These are phyloP conservation scores for Aurelia sp. DNA, from an alignment of 30 jellyfish, hydroid and myxozoan genomes.

Conservation along the genomic window DNA sequence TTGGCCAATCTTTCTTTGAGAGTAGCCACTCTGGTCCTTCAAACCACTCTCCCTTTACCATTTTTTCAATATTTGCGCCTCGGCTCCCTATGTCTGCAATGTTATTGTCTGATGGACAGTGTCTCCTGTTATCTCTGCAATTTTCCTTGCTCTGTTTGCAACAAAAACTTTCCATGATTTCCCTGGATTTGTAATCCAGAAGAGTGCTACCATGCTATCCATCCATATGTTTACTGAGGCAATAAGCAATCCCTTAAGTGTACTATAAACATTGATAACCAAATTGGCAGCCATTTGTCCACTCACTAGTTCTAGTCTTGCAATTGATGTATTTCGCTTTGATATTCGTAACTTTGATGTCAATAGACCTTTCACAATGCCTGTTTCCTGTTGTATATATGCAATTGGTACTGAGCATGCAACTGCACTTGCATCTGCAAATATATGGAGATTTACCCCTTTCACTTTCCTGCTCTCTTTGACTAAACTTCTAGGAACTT, in stretches of 20 bases:
- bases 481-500: constrained; percentile 7
- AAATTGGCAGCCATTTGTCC: constrained; percentile 51
- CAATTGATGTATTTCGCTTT: constrained; percentile 19
- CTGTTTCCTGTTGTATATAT: constrained; percentile 7
- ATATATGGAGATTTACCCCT: constrained; percentile 2
- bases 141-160: constrained; percentile 25
- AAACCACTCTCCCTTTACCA: no score
- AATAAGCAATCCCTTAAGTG: constrained; percentile 28
- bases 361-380: constrained; percentile 22
- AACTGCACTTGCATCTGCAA: no score
- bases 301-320: constrained; percentile 32
- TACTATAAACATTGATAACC: constrained; percentile 19
- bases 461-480: background rate
- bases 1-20: no score
- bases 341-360: constrained; percentile 35
- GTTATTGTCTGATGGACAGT: background rate
- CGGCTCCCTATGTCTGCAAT: constrained; percentile 36
- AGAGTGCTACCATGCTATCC: constrained; percentile 37
- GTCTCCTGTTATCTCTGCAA: constrained; percentile 24
- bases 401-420: constrained; percentile 47
- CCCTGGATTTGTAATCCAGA: constrained; percentile 8
- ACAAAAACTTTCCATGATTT: constrained; percentile 21
- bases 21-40: no score
- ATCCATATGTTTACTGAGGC: background rate
- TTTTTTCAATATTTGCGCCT: constrained; percentile 13